A percentile compares a stretch with the other conserved stretches of the same genome.
phyloP scores from a whole-genome alignment of 2,113 vertebrate species.

The Cinclus cinclus region DNA sequence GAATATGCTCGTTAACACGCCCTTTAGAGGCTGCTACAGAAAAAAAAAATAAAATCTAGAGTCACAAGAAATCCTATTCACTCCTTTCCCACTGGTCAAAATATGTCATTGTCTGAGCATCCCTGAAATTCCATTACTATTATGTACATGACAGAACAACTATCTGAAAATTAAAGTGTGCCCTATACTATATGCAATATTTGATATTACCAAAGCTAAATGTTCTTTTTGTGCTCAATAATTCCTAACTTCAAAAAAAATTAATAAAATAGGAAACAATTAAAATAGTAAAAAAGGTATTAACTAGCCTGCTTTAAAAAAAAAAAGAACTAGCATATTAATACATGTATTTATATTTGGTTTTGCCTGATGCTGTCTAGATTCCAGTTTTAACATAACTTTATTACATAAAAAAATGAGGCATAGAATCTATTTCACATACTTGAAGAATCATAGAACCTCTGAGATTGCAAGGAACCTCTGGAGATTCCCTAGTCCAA shows the following conservation, averaged over 20 bases:
- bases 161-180: neutral
- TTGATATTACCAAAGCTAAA: neutral
- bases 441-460: neutral
- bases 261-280: neutral
- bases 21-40: neutral
- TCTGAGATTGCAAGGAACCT: neutral
- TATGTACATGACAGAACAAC: neutral
- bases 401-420: neutral
- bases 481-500: neutral
- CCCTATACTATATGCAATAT: neutral
- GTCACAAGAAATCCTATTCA: neutral
- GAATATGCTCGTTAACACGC: neutral
- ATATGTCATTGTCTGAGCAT: neutral
- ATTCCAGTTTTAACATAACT: neutral
- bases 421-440: neutral
- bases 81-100: neutral
- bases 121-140: neutral
- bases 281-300: neutral
- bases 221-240: neutral
- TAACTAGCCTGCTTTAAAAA: fast-evolving
- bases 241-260: neutral
- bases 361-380: neutral
- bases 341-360: neutral
- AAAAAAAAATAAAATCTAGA: neutral
- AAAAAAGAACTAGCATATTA: neutral